Evolutionary conservation across 2,113 vertebrate species (phyloP), one percentile per base, ranked within the genome.

Genomic region (Rattus rattus): DNA sequence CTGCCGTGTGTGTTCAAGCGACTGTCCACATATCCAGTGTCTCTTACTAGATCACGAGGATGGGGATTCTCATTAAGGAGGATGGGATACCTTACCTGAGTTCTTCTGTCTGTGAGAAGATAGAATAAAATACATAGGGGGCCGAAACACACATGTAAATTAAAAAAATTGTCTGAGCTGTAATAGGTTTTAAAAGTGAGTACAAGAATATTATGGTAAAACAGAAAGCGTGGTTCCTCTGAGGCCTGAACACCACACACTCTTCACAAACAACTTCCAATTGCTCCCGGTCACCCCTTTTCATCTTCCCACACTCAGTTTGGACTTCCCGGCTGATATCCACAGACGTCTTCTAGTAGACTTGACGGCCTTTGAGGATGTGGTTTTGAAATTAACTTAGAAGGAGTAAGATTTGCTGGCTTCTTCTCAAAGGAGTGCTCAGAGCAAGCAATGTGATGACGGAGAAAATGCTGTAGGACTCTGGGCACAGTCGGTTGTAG

Each of bases 361-460:
- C n/a, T 75, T 75, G 73, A 39, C 92, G 75, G 33, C 49, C 80
- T 95, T 70, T 88, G 76, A 97, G 69, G 81, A 80, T 26, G 36
- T 67, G 28, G 76, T 56, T 92, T 14, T 91, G 54, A 86, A 95
- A 77, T 49, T 92, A 77, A 94, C 76, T 59, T 76, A 61, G 56
- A 92, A 80, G 59, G 76, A 81, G 61, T 16, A 89, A 70, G 39
- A 30, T 90, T 90, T 96, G 5, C 88, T 93, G 85, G 73, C 47
- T 90, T 54, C 84, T 93, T 75, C 63, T 96, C 79, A 76, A 39
- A 86, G 87, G 39, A 87, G 63, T 7, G 1, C 63, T 70, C 75
- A 24, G 5, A 75, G 83, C 91, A 75, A 73, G 72, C 72, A 92
- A 30, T 36, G 20, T 52, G 2, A 36, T 76, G 65, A 56, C 39